Conservation (phyloP, 2,113 vertebrate species). For the Penelope pileata region DNA sequence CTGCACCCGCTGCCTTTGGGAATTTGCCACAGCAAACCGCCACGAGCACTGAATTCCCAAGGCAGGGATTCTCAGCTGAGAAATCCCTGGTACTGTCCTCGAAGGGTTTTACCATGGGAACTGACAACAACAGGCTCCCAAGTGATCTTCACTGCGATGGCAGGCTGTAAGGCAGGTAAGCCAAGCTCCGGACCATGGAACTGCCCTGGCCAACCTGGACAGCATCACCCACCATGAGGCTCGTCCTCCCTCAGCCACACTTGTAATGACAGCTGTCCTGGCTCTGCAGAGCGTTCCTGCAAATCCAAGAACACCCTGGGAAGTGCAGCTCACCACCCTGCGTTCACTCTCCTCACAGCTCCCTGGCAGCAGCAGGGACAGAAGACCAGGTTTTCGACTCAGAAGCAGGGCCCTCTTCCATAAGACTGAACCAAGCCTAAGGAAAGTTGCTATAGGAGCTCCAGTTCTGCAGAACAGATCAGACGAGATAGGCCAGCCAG, state of each 20-base stretch:
- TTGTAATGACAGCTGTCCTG: background rate
- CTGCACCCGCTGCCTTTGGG: conserved; percentile 38
- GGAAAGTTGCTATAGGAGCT: conserved; percentile 14
- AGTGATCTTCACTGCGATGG: background rate
- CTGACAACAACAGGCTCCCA: conserved; percentile 28
- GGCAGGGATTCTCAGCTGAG: conserved; percentile 34
- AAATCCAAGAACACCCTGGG: conserved; percentile 49
- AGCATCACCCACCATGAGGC: background rate
- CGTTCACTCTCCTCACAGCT: background rate
- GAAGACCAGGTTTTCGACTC: background rate
- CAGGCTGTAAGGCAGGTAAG: background rate
- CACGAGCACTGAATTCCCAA: conserved; percentile 45
- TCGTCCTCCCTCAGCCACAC: background rate
- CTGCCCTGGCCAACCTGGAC: background rate
- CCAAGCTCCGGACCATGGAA: background rate
- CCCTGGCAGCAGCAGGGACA: background rate
- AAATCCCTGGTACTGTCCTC: conserved; percentile 34
- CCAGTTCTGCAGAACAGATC: background rate
- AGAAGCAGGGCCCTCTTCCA: background rate
- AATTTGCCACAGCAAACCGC: conserved; percentile 44
- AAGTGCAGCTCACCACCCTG: conserved; percentile 17
- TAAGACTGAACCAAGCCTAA: background rate
- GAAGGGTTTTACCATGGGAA: conserved; percentile 49
- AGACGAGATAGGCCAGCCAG: background rate
- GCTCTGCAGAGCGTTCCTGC: background rate